Base-by-base conservation (phyloP, 2,113 vertebrate species). In the Oenanthe oenanthe region DNA sequence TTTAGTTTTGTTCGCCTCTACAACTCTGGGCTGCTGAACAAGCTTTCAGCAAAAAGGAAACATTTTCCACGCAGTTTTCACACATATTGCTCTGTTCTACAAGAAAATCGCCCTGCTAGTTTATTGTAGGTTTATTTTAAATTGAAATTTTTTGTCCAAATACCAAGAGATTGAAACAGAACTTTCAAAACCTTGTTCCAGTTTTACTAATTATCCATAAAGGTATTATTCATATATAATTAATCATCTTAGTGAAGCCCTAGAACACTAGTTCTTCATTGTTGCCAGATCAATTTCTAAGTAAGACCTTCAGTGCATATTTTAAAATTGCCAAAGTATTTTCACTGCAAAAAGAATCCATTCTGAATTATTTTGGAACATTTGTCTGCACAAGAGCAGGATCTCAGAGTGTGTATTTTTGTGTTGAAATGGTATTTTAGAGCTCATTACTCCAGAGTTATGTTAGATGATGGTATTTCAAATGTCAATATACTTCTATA, bases 21-120 rank as follows among this genome's bases (percentile, higher is more conserved):
- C 20, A 7, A 1, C 28, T 66, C 72, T 38, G 42, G 42, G 47
- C 17, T 10, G 4, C 0, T 26, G 29, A 66, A 17, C 1, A 13
- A 65, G 6, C 4, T 70, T 45, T 51, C 42, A 36, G 47, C 31
- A 31, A 38, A 81, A 72, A 29, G 7, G 63, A 82, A 82, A 76
- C 3, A 3, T 31, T 92, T 88, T 57, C 22, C 76, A 29, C 70
- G 13, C 6, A 6, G 60, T 54, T 77, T 90, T 80, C 29, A 54
- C 26, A 32, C 13, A 3, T 31, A 50, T 17, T 54, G 29, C 51
- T 48, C n/a, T 79, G 45, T 58, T 47, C 28, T 76, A 82, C 40
- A 72, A 51, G 25, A 62, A 38, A 43, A 57, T 22, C 67, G 92
- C 75, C 43, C 54, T 71, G 20, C 17, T 40, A 36, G 57, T 62